Percentiles rank a stretch among this genome's conserved stretches.
Conservation (phyloP, 2,888 invertebrate genomes). For the Mesochorus sp. region DNA sequence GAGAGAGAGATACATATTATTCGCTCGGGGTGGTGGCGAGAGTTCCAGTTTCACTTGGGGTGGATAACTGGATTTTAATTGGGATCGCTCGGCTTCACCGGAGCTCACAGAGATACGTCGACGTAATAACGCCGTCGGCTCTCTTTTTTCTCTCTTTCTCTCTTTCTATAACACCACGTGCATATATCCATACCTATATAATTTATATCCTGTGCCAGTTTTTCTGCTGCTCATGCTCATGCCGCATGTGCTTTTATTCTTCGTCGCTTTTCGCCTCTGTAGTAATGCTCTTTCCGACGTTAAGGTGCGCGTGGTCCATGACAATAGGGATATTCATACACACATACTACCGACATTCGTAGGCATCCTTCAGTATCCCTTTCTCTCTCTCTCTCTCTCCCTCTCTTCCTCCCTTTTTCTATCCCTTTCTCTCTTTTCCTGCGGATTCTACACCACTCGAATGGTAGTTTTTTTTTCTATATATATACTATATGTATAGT, state of each 20-base stretch:
- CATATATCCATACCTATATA: constrained; percentile 7
- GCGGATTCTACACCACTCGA: constrained; percentile 52
- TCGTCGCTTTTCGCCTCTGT: neutral
- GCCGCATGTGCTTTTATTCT: constrained; percentile 37
- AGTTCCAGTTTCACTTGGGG: constrained; percentile 57
- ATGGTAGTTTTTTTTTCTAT: constrained; percentile 19
- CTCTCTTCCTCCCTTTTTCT: neutral
- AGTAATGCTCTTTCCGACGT: constrained; percentile 38
- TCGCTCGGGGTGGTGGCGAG: constrained; percentile 43
- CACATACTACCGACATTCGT: constrained; percentile 44
- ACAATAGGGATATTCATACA: constrained; percentile 46
- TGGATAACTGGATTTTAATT: constrained; percentile 66
- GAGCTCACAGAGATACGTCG: constrained; percentile 35
- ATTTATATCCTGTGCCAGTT: constrained; percentile 3
- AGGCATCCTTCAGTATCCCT: constrained; percentile 41
- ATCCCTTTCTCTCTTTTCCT: neutral
- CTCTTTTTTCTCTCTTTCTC: neutral
- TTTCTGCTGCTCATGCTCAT: constrained; percentile 12
- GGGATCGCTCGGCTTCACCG: constrained; percentile 46
- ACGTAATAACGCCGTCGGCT: constrained; percentile 45
- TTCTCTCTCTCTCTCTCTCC: neutral
- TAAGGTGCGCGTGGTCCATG: constrained; percentile 45
- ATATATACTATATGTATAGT: no score
- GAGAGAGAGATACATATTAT: constrained; percentile 34
- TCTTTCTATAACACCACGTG: neutral